Conservation (phyloP, 1,140 invertebrate species). For the Drosophila burlai region DNA sequence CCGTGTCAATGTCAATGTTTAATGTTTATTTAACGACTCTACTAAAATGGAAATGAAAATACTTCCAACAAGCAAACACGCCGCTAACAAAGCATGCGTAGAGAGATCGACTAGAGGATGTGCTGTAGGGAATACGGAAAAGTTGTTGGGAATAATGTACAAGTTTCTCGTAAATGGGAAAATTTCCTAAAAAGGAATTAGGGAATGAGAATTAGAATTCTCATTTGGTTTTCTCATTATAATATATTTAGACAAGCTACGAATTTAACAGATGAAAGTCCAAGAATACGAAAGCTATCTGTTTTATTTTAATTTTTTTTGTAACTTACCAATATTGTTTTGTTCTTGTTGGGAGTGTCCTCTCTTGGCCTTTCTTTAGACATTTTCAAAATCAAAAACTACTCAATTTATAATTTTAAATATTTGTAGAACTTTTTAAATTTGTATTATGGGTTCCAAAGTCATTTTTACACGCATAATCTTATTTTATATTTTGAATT, state of each 20-base stretch:
- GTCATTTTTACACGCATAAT: no score
- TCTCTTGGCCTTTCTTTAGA: no score
- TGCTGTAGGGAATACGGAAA: conserved; percentile 2
- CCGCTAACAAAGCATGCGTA: conserved; percentile 32
- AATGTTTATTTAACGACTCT: conserved; percentile 78
- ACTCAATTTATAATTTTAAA: no score
- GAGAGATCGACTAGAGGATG: conserved; percentile 2
- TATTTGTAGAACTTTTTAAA: no score
- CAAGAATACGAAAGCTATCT: not conserved
- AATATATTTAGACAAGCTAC: not conserved
- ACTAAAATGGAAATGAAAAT: conserved; percentile 66
- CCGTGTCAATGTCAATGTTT: conserved; percentile 75
- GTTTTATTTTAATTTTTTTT: not conserved
- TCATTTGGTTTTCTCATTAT: not conserved
- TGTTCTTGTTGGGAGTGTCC: no score
- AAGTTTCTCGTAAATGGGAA: not conserved
- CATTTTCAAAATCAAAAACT: no score
- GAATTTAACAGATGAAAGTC: no score
- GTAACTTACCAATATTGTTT: not conserved
- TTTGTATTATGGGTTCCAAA: no score
- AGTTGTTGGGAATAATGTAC: no score
- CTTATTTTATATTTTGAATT: no score
- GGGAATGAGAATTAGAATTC: not conserved
- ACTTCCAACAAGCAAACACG: conserved; percentile 32
- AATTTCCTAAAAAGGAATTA: not conserved